Evolutionary conservation across 1,140 invertebrate genomes (phyloP), one percentile per base, ranked within the genome.

Genomic region (Musca vetustissima): DNA sequence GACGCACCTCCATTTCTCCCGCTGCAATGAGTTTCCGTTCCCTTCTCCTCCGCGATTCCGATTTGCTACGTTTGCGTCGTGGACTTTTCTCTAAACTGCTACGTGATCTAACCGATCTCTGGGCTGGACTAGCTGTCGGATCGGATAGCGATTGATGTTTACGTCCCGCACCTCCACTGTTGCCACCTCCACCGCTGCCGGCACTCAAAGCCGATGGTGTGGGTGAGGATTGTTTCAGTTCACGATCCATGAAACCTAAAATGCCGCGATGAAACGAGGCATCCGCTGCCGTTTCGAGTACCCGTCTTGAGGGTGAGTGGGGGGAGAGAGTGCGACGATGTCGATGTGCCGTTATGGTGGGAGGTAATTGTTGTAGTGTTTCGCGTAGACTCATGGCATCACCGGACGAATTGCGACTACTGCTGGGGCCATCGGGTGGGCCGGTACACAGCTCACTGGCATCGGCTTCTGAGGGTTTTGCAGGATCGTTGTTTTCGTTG

Each of bases 81-180:
- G 81, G 81, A 77, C 81, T 83, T 71, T 83, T 83, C 52, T 83
- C 81, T 32, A 81, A 73, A 61, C 78, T 82, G 66, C 73, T 78
- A 43, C 81, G 69, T 21, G 76, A 81, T 24, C 81, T 78, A 64
- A 78, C 59, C 43, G 80, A 82, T 25, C 79, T 73, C 73, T 83
- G 81, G 11, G 80, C 81, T 24, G 81, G 81, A 80, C 81, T 83
- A 6, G 80, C 77, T 69, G 81, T 78, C 4, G 81, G 81, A 74
- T 83, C 81, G 1, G 81, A 82, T 11, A 82, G 70, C 4, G 80
- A 82, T 53, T 80, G 80, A 55, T 78, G 70, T 48, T 82, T 82
- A 25, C 76, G 74, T 1, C 72, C 73, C 15, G 50, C 70, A 17
- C 67, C n/a, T n/a, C n/a, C n/a, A n/a, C n/a, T n/a, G n/a, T n/a